Evolutionary conservation across 2,888 invertebrate species (phyloP).

Genomic region (Marronus borbonicus): DNA sequence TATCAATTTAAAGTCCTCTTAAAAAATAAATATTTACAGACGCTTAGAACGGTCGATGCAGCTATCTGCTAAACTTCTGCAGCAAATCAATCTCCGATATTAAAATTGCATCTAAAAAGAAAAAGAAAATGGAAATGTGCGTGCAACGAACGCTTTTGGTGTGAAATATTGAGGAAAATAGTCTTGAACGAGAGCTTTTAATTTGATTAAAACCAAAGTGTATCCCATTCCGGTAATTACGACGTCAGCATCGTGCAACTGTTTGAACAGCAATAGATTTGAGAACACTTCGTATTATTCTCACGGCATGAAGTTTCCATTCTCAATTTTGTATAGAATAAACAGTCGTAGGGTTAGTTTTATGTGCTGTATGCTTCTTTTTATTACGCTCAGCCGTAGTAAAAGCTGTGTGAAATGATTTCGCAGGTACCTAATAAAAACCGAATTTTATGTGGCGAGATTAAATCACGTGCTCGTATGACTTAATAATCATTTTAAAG

Average conservation of each 20-base stretch:
- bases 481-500: slow-evolving; percentile 18
- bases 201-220: slow-evolving; percentile 22
- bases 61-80: background rate
- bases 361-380: slow-evolving; percentile 4
- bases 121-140: background rate
- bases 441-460: slow-evolving; percentile 9
- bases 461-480: slow-evolving; percentile 20
- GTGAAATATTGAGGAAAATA: background rate
- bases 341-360: slow-evolving; percentile 6
- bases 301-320: background rate
- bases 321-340: slow-evolving; percentile 12
- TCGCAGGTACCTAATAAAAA: slow-evolving; percentile 17
- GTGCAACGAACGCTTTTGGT: background rate
- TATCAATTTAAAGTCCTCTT: too few relatives aligned
- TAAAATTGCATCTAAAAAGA: slow-evolving; percentile 1
- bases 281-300: background rate
- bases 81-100: background rate
- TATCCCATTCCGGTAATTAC: slow-evolving; percentile 12
- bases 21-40: too few relatives aligned
- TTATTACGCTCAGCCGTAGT: slow-evolving; percentile 6
- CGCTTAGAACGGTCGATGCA: too few relatives aligned
- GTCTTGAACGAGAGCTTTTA: slow-evolving; percentile 15
- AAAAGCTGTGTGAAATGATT: slow-evolving; percentile 17
- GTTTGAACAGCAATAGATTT: background rate
- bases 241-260: background rate